Percentiles rank a stretch among this genome's conserved stretches.
These are phyloP conservation scores for Candidula unifasciata DNA, from an alignment of 2,888 invertebrate genomes.

Conservation along the genomic window DNA sequence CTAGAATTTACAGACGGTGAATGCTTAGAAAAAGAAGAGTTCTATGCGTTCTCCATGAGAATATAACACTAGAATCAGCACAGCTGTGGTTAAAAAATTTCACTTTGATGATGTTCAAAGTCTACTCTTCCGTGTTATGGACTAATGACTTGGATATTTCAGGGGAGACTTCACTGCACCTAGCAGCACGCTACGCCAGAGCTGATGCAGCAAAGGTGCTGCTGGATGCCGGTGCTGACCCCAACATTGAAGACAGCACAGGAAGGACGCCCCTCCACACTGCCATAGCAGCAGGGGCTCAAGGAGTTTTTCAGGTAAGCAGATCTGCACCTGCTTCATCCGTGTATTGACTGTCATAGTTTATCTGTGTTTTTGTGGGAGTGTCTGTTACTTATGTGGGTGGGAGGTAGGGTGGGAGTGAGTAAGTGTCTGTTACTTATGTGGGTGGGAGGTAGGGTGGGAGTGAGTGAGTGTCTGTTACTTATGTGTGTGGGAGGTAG, in stretches of 20 bases:
- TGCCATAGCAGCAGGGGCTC: constrained; percentile 96
- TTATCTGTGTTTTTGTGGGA: background rate
- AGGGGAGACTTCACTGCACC: constrained; percentile 93
- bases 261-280: constrained; percentile 96
- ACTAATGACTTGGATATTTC: constrained; percentile 19
- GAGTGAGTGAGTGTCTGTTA: too few species aligned
- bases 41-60: too few species aligned
- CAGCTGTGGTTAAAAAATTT: too few species aligned
- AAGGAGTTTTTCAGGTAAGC: constrained; percentile 89
- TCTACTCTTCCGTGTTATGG: too few species aligned
- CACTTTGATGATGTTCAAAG: too few species aligned
- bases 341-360: background rate
- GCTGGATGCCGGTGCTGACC: constrained; percentile 94
- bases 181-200: constrained; percentile 93
- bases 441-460: too few species aligned
- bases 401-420: too few species aligned
- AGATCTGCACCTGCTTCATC: background rate
- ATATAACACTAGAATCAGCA: too few species aligned
- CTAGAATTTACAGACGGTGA: too few species aligned
- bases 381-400: background rate
- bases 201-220: constrained; percentile 95
- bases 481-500: too few species aligned
- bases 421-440: too few species aligned
- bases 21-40: too few species aligned
- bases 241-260: constrained; percentile 95